phyloP scores from a whole-genome alignment of 2,797 vertebrate species.

The Sebastes taczanowskii region DNA sequence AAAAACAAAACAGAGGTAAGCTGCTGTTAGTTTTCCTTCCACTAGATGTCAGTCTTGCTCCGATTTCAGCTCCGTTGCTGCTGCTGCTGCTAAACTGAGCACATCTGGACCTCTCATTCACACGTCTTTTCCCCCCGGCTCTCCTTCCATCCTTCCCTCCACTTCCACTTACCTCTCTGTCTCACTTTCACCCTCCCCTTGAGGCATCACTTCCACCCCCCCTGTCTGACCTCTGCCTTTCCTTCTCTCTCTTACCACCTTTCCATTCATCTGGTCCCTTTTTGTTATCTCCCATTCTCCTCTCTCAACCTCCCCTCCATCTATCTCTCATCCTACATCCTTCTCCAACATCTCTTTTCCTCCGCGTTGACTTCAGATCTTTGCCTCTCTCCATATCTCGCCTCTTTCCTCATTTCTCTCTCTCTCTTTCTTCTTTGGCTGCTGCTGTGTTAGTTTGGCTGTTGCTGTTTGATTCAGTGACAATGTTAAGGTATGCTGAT shows the following conservation, averaged over 20 bases:
- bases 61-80: background rate
- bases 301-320: background rate
- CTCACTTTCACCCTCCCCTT: background rate
- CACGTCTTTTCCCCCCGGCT: background rate
- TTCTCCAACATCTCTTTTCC: background rate
- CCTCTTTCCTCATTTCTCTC: background rate
- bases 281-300: background rate
- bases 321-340: background rate
- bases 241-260: background rate
- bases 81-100: background rate
- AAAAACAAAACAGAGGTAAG: background rate
- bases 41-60: conserved; percentile 36
- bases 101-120: background rate
- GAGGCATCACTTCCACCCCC: background rate
- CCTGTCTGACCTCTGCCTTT: background rate
- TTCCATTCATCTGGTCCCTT: background rate
- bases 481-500: background rate
- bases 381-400: no score
- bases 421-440: background rate
- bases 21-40: background rate
- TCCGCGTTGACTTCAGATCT: background rate
- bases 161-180: background rate
- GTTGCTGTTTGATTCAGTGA: background rate
- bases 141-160: background rate
- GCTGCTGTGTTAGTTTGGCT: background rate